Evolutionary conservation across 2,888 invertebrate species (phyloP), one percentile per base, ranked within the genome.

Genomic region (Acanthosoma haemorrhoidale): DNA sequence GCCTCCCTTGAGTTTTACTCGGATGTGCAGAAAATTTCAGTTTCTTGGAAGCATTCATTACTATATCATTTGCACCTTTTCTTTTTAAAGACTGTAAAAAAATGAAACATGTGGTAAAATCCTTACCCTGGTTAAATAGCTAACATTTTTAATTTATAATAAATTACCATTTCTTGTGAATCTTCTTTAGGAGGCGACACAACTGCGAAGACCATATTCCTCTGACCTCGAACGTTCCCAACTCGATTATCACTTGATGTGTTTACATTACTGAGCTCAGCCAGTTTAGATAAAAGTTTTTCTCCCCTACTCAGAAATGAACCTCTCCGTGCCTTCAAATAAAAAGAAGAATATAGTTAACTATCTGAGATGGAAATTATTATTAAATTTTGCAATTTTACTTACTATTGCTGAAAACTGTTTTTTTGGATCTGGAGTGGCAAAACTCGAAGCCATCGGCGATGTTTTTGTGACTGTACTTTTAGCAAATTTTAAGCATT

Each of bases 171-270:
- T 38, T 68, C 69, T 13, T 51, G n/a, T 16, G 29, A 15, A 21
- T 38, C 32, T 69, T 71, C 72, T 68, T 75, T 75, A 1, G 79
- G 78, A 0, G 84, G 85, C 16, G 85, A 84, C 3, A 88, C 77
- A 2, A 87, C 83, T 39, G 87, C 81, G 78, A 94, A 94, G 3
- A 93, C 88, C 80, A 93, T 93, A 80, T 90, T 91, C 71, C 86
- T 81, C 1, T 83, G 81, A 74, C 83, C 84, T 70, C 78, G 80
- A 1, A 73, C 61, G 36, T 69, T 68, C 13, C 64, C 69, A 3
- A 69, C n/a, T 0, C 82, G 83, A 25, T 83, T 80, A 18, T 84
- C 84, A 70, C 83, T 84, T n/a, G 69, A 61, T n/a, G n/a, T n/a
- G n/a, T n/a, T n/a, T 51, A 57, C 59, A 43, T 66, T 71, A 3